Conservation (phyloP, 2,797 vertebrate genomes). For the Otolemur crassicaudatus region DNA sequence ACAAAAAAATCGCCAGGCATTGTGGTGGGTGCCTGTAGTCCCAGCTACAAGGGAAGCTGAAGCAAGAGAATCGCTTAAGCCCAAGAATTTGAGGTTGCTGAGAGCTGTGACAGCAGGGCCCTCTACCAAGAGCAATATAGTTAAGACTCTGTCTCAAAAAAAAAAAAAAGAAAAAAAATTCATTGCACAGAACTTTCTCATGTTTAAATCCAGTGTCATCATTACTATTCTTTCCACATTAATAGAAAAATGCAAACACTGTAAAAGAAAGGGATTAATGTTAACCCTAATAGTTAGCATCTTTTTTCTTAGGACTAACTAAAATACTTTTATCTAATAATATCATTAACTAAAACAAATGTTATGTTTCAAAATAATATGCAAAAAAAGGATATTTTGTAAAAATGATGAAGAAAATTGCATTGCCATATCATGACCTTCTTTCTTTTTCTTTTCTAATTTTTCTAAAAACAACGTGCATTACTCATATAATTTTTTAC, state of each 20-base stretch:
- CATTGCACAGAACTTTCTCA: not conserved
- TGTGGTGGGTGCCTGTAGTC: no score
- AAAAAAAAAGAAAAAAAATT: not conserved
- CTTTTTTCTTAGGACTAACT: not conserved
- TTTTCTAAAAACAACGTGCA: not conserved
- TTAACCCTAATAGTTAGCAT: not conserved
- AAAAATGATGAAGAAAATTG: constrained; percentile 35
- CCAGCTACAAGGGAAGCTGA: no score
- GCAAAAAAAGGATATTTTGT: not conserved
- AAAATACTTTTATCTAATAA: not conserved
- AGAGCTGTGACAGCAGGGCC: no score
- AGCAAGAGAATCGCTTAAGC: no score
- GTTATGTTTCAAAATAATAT: constrained; percentile 17
- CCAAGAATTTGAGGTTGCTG: no score
- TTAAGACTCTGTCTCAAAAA: no score
- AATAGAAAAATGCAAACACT: not conserved
- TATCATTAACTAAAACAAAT: not conserved
- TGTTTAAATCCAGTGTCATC: not conserved
- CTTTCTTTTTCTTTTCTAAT: constrained; percentile 12
- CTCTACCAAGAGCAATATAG: no score
- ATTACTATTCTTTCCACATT: not conserved
- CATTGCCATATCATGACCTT: not conserved
- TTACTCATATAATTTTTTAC: constrained; percentile 22
- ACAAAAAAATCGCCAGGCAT: no score
- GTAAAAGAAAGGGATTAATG: not conserved